A percentile compares a stretch with the other conserved stretches of the same genome.
These are phyloP conservation scores for Linhomoeus sp. DNA, from an alignment of 2,888 invertebrate species.

Conservation along the genomic window DNA sequence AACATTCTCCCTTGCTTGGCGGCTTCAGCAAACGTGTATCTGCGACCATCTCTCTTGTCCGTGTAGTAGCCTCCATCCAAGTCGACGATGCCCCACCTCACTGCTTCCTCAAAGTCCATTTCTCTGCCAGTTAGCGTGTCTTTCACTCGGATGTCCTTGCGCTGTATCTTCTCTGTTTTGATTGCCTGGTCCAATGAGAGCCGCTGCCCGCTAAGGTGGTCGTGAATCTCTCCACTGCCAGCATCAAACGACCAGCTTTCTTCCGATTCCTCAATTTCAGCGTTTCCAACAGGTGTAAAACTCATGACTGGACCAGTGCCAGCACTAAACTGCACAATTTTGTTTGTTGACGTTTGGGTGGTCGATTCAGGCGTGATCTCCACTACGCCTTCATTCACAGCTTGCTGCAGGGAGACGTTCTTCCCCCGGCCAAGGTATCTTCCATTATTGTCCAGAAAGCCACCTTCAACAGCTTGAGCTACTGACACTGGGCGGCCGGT, in stretches of 20 bases:
- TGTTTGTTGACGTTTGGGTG: slow-evolving; percentile 14
- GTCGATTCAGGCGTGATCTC: slow-evolving; percentile 20
- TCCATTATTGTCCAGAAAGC: slow-evolving; percentile 30
- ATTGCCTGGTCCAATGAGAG: slow-evolving; percentile 49
- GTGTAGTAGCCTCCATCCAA: slow-evolving; percentile 20
- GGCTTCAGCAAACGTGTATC: slow-evolving; percentile 52
- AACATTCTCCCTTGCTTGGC: slow-evolving; percentile 59
- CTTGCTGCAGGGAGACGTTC: slow-evolving; percentile 15
- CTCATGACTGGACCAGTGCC: slow-evolving; percentile 21
- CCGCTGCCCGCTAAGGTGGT: slow-evolving; percentile 41
- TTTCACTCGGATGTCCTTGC: slow-evolving; percentile 43
- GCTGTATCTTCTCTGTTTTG: slow-evolving; percentile 26
- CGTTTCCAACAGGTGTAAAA: slow-evolving; percentile 24
- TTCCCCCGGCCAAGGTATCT: slow-evolving; percentile 6
- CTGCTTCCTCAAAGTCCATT: slow-evolving; percentile 32
- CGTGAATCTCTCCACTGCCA: slow-evolving; percentile 52
- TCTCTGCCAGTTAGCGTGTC: slow-evolving; percentile 50
- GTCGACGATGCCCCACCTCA: slow-evolving; percentile 32
- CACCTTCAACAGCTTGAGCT: slow-evolving; percentile 59
- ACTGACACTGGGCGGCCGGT: slow-evolving; percentile 58
- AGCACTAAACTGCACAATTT: slow-evolving; percentile 24
- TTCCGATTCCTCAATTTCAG: slow-evolving; percentile 22
- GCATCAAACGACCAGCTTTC: slow-evolving; percentile 41
- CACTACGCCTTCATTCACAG: slow-evolving; percentile 18
- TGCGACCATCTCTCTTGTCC: slow-evolving; percentile 20